phyloP scores from a whole-genome alignment of 2,113 vertebrate species.

The Corapipo altera region DNA sequence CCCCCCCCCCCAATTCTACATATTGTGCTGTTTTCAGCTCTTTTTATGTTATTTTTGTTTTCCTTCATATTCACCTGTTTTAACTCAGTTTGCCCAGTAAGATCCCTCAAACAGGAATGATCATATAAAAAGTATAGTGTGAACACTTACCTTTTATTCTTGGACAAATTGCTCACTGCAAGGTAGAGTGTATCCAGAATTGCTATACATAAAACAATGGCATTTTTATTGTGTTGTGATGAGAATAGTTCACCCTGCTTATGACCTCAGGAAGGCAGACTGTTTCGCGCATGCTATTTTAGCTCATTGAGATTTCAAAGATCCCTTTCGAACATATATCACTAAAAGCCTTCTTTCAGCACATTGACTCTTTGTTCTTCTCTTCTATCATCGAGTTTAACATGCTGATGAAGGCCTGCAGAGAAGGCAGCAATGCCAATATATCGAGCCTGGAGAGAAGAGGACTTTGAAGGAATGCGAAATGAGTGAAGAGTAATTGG shows the following conservation, averaged over 20 bases:
- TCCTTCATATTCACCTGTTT: background rate
- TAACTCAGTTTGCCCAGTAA: background rate
- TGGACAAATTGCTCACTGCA: constrained; percentile 13
- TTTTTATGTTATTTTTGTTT: background rate
- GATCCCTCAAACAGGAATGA: background rate
- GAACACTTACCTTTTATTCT: constrained; percentile 34
- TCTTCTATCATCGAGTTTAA: background rate
- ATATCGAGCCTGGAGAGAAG: background rate
- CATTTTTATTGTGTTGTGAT: constrained; percentile 47
- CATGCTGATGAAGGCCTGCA: background rate
- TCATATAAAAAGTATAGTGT: constrained; percentile 13
- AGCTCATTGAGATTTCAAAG: constrained; percentile 33
- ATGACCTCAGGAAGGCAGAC: constrained; percentile 4
- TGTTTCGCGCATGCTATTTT: constrained; percentile 7
- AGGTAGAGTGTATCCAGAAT: constrained; percentile 18
- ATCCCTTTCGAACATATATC: background rate
- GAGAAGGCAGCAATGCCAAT: background rate
- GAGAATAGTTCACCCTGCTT: constrained; percentile 38
- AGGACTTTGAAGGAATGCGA: background rate
- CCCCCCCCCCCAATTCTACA: rapidly evolving
- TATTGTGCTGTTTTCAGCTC: background rate
- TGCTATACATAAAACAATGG: constrained; percentile 46
- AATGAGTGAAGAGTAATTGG: background rate
- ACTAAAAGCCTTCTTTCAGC: background rate
- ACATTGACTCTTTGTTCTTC: background rate